Evolutionary conservation across 2,888 invertebrate species (phyloP).

Genomic region (Rhingia rostrata): DNA sequence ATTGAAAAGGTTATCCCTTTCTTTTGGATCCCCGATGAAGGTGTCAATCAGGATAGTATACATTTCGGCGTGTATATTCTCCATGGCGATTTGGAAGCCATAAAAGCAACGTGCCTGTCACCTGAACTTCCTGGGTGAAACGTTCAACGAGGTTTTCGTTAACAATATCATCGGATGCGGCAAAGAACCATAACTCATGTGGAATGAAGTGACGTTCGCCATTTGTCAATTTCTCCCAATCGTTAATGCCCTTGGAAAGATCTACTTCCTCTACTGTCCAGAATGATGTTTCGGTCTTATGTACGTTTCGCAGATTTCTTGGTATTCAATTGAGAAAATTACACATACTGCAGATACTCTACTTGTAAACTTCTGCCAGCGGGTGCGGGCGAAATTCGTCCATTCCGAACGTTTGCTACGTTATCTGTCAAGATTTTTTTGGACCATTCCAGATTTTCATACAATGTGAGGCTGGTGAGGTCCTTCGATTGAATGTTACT

Average conservation of each 20-base stretch:
- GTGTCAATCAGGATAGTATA: constrained; percentile 99
- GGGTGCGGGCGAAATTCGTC: too few species aligned
- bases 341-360: too few species aligned
- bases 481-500: too few species aligned
- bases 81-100: constrained; percentile 99
- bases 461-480: too few species aligned
- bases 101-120: constrained; percentile 99
- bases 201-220: constrained; percentile 97
- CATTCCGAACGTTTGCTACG: too few species aligned
- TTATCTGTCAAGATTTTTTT: too few species aligned
- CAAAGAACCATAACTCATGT: constrained; percentile 98
- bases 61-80: constrained; percentile 99
- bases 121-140: constrained; percentile 98
- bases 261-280: constrained; percentile 99
- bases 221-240: constrained; percentile 93
- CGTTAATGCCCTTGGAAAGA: constrained; percentile 92
- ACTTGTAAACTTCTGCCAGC: too few species aligned
- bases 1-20: constrained; percentile 97
- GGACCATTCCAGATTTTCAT: too few species aligned
- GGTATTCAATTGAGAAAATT: too few species aligned
- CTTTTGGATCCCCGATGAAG: constrained; percentile 92
- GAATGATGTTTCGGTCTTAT: constrained; percentile 97
- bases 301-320: too few species aligned
- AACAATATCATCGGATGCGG: constrained; percentile 99
- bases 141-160: constrained; percentile 99